phyloP scores from a whole-genome alignment of 2,113 vertebrate genomes.

The Rattus norvegicus region DNA sequence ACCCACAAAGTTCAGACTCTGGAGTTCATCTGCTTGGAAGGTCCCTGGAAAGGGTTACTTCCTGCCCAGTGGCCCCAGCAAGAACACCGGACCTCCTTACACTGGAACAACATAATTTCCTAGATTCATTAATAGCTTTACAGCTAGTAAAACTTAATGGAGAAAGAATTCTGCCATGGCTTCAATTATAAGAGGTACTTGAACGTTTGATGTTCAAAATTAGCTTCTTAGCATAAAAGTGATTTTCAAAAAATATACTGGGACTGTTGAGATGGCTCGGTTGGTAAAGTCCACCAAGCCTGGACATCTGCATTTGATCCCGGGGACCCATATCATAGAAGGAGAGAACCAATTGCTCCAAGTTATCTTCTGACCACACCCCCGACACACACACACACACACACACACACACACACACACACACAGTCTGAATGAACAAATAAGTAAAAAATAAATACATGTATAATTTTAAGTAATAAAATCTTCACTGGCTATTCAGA shows the following conservation, averaged over 20 bases:
- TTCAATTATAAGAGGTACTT: neutral
- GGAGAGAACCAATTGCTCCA: neutral
- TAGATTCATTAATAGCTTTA: neutral
- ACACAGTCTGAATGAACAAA: neutral
- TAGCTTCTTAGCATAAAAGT: neutral
- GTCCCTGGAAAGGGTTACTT: neutral
- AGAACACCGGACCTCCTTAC: neutral
- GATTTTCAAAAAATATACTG: neutral
- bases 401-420: neutral
- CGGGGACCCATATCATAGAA: neutral
- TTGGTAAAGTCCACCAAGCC: neutral
- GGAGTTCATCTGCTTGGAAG: neutral
- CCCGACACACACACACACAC: neutral
- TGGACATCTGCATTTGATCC: neutral
- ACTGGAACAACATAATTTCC: neutral
- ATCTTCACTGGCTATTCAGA: neutral
- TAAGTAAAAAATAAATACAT: neutral
- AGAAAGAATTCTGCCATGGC: neutral
- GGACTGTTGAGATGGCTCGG: neutral
- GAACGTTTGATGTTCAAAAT: neutral
- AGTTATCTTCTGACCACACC: neutral
- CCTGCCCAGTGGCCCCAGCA: neutral
- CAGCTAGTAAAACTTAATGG: neutral
- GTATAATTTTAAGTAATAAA: neutral
- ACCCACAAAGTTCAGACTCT: no score